Base-by-base conservation (phyloP, 2,113 vertebrate species). In the Loxodonta africana region DNA sequence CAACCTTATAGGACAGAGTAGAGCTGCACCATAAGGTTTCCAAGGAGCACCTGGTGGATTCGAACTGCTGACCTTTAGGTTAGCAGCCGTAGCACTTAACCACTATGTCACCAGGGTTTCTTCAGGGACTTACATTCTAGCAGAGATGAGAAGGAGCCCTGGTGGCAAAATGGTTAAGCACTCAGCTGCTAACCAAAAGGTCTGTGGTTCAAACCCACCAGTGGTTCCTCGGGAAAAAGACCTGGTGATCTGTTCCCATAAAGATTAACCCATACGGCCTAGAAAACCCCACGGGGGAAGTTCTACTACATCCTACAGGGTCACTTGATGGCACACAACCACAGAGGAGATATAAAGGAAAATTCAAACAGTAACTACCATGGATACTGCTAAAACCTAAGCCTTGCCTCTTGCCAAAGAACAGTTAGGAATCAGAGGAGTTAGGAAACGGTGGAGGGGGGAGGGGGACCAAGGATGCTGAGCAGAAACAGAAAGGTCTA, bases 51-150 rank as follows among this genome's bases (percentile, higher is more conserved):
- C 37, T 37, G 37, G 37, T 37, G 37, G 37, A 37, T 37, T 37
- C 37, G 37, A 37, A 37, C 37, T 37, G 37, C 37, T 37, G 37
- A 37, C 37, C 37, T 37, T 37, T 37, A 37, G 37, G 37, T 37
- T 37, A 37, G 37, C 37, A 37, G 37, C 37, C 37, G 37, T 37
- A 37, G 37, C 37, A 37, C 37, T 37, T 37, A 37, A 37, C 37
- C 37, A 37, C 37, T 37, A 37, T 37, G 37, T 37, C 37, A 37
- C 37, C 37, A 37, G 37, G 37, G 37, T 37, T 37, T 37, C 37
- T 37, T 37, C 37, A 37, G 37, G 26, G 83, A 80, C 65, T 95
- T 93, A 48, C 5, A 60, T 28, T 92, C n/a, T 28, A 93, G 46
- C n/a, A 74, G 33, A 86, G 46, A 73, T 28, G 33, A 90, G n/a